Evolutionary conservation across 2,113 vertebrate species (phyloP), one percentile per base, ranked within the genome.

Genomic region (Xenopus laevis): DNA sequence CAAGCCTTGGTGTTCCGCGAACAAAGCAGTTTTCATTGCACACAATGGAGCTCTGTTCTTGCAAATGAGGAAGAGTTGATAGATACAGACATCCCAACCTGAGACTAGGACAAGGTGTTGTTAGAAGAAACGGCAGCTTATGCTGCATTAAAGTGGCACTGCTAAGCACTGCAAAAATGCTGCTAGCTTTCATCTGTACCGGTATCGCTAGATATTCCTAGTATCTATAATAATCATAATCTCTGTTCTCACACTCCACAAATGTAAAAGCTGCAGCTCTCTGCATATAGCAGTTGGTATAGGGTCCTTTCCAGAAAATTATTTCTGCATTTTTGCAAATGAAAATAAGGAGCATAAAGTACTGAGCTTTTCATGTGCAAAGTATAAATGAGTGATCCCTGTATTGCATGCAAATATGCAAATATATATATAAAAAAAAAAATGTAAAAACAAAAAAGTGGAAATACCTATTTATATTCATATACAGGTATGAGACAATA

Each of bases 11-110:
- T 0, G 75, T 83, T 81, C 74, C 46, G 10, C 8, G 85, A 90
- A 92, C 91, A 92, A 92, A 92, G 87, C 81, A 80, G 86, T 86
- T 82, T 92, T 92, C 87, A 92, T 90, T 74, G 21, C 47, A 84
- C 84, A 92, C 90, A 92, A 92, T 89, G 87, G 89, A 78, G 52
- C 81, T 78, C 89, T 92, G 90, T 92, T 90, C 80, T 75, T 84
- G 84, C 84, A 92, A 92, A 92, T 92, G 89, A 92, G 87, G 87
- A 91, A 81, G 90, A 92, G 90, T 92, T 91, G 90, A 92, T 89
- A 90, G 91, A 87, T 87, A 89, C 87, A 90, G 88, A 90, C 87
- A 89, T 87, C 87, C 79, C 83, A 87, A 87, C 83, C 71, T 87
- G 84, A 44, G 79, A 65, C 77, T 44, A 27, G 82, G 83, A 61